Conservation (phyloP, 2,113 vertebrate species). For the Donacobius atricapilla region DNA sequence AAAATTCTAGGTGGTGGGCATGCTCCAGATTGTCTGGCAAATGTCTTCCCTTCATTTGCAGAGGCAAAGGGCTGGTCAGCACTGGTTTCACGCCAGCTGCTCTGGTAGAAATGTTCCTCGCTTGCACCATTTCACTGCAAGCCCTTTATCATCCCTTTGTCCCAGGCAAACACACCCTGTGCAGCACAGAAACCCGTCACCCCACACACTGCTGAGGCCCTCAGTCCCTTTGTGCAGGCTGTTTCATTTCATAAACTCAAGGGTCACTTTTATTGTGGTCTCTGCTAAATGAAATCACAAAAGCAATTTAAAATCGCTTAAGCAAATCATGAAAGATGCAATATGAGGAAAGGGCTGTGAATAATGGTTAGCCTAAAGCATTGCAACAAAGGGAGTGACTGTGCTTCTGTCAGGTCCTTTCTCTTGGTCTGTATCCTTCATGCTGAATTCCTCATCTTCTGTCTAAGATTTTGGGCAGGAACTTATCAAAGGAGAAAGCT, state of each 20-base stretch:
- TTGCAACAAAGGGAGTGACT: conserved; percentile 65
- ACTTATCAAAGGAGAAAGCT: conserved; percentile 35
- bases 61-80: neutral
- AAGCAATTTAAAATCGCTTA: conserved; percentile 69
- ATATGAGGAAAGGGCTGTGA: conserved; percentile 51
- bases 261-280: conserved; percentile 72
- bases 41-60: neutral
- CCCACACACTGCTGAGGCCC: conserved; percentile 37
- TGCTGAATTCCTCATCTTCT: conserved; percentile 50
- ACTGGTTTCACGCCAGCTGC: neutral
- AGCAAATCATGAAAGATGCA: conserved; percentile 58
- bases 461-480: conserved; percentile 37
- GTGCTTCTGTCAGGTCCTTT: conserved; percentile 46
- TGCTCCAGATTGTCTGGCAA: neutral
- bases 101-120: neutral
- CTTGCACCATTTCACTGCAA: neutral
- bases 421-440: conserved; percentile 40
- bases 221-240: conserved; percentile 55
- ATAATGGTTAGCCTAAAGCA: conserved; percentile 75
- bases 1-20: neutral
- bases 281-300: conserved; percentile 55
- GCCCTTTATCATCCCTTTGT: conserved; percentile 31
- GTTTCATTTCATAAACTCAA: conserved; percentile 71
- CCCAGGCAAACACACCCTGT: neutral
- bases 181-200: neutral